Evolutionary conservation across 2,113 vertebrate genomes (phyloP), one percentile per base, ranked within the genome.

Genomic region (Fulmarus glacialis): DNA sequence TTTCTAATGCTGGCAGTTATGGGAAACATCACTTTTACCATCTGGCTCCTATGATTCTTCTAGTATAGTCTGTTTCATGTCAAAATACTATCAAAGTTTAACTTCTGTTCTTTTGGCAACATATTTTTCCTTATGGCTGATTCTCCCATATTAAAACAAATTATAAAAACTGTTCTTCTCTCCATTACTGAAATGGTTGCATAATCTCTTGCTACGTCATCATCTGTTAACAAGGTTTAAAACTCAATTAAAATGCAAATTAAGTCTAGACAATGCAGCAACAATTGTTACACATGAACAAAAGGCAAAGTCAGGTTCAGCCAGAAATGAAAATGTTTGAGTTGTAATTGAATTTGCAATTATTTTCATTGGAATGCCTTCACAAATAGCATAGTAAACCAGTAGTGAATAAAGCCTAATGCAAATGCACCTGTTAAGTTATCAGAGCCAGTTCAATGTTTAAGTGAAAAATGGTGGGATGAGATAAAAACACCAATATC

Each of bases 241-340:
- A 97, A 85, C 43, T 94, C 85, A 89, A 89, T 96, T 95, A 97
- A 98, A 97, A 97, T 94, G 83, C 59, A 98, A 97, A 97, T 97
- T 93, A 89, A 80, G 10, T 87, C 72, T 72, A 96, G 68, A 87
- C 36, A 92, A 84, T 78, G 11, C 27, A 89, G 32, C 66, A 87
- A 77, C 70, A 68, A 89, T 15, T 68, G 55, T 60, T 94, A 77
- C 6, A 88, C 29, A 30, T 15, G 82, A 87, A 87, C 24, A 90
- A 96, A 82, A 91, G 34, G 47, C 50, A 97, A 96, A 93, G 47
- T 7, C 58, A 89, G 29, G 58, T 96, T 94, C 74, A 93, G 50
- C 30, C 58, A 96, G 59, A 80, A 96, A 93, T 71, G 36, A 62
- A 97, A 95, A 95, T 71, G n/a, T 88, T 84, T 74, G 21, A 93